Evolutionary conservation across 2,888 invertebrate genomes (phyloP), one percentile per base, ranked within the genome.

Genomic region (Drosophila paracracens): DNA sequence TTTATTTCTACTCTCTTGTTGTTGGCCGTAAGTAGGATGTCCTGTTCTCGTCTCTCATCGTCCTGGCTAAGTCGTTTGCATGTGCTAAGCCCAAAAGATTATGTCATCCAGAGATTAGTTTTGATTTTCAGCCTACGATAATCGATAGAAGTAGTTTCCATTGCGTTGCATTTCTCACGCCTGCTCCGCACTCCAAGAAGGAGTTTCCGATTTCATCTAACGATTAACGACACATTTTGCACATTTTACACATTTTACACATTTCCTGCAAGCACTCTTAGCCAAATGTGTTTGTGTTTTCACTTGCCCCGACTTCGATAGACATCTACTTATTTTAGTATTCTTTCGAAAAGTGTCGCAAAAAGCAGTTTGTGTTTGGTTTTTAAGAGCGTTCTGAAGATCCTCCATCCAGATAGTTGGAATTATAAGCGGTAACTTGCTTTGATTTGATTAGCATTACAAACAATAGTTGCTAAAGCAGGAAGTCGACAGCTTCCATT

Each of bases 91-190:
- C 81, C 50, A 40, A 70, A 82, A 84, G 88, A 87, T 84, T 88
- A 82, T 90, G 85, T 90, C 82, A 87, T 86, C 72, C 78, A 61
- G 53, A 87, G 82, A 79, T 76, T 78, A 83, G 72, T 79, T 69
- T 79, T 72, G 77, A 82, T 88, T 72, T 76, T 68, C 67, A 69
- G 35, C 40, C 77, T 64, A 48, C 66, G 86, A 88, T 78, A 80
- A 69, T 29, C 65, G 73, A 70, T 27, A 1, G 10, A 54, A 38
- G 13, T n/a, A 38, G 56, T 29, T 66, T 69, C 52, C 73, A 76
- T 80, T 79, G 89, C 82, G 86, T 91, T 83, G 76, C 76, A 86
- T 80, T 88, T 89, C 88, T 89, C 89, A 91, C 88, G 87, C 85
- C 85, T 81, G 64, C 63, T 13, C 46, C 60, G 52, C 21, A 33